Evolutionary conservation across 1,140 invertebrate species (phyloP), one percentile per base, ranked within the genome.

Genomic region (Augochlora pura): DNA sequence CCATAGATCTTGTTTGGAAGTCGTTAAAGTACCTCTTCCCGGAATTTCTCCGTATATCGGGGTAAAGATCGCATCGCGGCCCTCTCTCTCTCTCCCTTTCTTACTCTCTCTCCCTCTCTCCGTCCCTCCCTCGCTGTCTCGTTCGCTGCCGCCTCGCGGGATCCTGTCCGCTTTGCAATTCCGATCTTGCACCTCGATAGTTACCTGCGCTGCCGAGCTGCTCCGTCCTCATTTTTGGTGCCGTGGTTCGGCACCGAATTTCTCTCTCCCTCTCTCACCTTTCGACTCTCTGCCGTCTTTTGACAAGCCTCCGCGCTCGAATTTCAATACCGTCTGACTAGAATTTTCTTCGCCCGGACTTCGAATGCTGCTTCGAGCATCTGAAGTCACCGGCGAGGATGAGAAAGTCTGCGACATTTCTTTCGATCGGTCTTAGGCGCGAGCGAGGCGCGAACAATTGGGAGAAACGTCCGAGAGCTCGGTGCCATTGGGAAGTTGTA

Each of bases 1-100:
- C 87, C 90, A 91, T 92, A 92, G 91, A 92, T 92, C 90, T 92
- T 91, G 91, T 92, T 92, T 92, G 88, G 89, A 91, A 91, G 91
- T 92, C 91, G 91, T 92, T 92, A 92, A 92, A 92, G 91, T 91
- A 89, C 83, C 86, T 90, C 86, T 93, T 93, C 92, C 88, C 88
- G 90, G 92, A 93, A 93, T 93, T 89, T 90, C 87, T 91, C 85
- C 80, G 75, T 88, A 88, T 91, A 92, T 92, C 91, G 88, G 83
- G 83, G 84, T 86, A 86, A 90, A 91, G 91, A 93, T 93, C 91
- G 86, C 86, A 92, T 92, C 91, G 90, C 86, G 78, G 49, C 70
- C 77, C 77, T 38, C 81, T 63, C 76, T 84, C 57, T 80, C 39
- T 57, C 77, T 65, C n/a, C 23, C 46, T 68, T 27, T 75, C n/a